Percentiles rank a stretch among this genome's conserved stretches.
Conservation (phyloP, 2,888 invertebrate species). For the Pheosia tremula region DNA sequence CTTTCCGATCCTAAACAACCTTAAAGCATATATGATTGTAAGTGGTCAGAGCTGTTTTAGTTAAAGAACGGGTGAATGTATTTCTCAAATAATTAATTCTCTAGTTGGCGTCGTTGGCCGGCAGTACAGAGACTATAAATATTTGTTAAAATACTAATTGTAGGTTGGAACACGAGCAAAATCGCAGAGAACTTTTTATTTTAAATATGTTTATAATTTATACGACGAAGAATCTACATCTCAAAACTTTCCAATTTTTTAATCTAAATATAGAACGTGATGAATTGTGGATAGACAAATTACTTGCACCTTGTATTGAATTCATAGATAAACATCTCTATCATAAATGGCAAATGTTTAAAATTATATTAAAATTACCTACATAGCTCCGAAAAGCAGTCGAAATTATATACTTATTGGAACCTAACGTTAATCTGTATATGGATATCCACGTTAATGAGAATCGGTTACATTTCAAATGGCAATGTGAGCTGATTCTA, state of each 20-base stretch:
- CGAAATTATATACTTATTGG: neutral
- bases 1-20: neutral
- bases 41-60: neutral
- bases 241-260: neutral
- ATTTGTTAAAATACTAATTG: neutral
- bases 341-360: neutral
- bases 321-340: neutral
- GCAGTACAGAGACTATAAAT: conserved; percentile 2
- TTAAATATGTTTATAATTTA: neutral
- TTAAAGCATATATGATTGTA: neutral
- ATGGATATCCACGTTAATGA: neutral
- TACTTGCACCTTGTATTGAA: neutral
- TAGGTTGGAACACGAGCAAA: conserved; percentile 5
- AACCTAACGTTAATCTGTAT: neutral
- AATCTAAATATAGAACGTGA: neutral
- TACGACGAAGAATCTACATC: neutral
- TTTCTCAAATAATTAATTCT: neutral
- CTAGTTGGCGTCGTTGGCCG: neutral
- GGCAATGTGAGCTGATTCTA: no score
- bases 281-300: neutral
- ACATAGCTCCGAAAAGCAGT: neutral
- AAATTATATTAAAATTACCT: neutral
- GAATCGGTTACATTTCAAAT: neutral
- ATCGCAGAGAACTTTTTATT: neutral
- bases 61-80: neutral